Evolutionary conservation across 2,113 vertebrate species (phyloP).

Genomic region (Nibea coibor): DNA sequence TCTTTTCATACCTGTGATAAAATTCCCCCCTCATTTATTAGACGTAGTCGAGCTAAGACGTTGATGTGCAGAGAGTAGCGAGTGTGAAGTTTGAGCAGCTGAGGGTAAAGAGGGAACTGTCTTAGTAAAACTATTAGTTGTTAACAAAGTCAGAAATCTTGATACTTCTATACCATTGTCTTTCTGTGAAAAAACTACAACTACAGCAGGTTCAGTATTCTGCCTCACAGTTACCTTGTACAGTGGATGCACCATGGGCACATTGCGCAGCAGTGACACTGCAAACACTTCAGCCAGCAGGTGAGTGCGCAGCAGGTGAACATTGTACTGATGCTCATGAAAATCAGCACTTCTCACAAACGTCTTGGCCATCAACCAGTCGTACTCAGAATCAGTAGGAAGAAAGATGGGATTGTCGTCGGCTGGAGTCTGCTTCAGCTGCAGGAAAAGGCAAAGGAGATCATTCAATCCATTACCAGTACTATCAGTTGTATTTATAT

Average conservation of each 20-base stretch:
- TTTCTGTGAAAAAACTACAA: not conserved
- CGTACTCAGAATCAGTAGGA: conserved; percentile 78
- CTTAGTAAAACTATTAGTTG: not conserved
- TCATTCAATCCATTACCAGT: not conserved
- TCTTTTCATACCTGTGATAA: conserved; percentile 57
- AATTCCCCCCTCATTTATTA: conserved; percentile 59
- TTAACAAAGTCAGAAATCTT: not conserved
- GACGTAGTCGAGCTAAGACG: conserved; percentile 42
- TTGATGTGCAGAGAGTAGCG: conserved; percentile 60
- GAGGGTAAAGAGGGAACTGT: not conserved
- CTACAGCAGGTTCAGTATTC: not conserved
- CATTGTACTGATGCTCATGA: conserved; percentile 76
- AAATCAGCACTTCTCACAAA: conserved; percentile 85
- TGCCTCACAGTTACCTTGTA: conserved; percentile 77
- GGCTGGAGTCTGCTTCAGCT: conserved; percentile 74
- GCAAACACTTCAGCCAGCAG: conserved; percentile 84
- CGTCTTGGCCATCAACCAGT: conserved; percentile 84
- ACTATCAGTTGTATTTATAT: not conserved
- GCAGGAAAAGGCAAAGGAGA: not conserved
- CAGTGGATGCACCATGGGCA: conserved; percentile 84
- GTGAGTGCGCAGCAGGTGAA: conserved; percentile 84
- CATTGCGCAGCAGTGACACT: conserved; percentile 80
- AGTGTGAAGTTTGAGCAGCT: conserved; percentile 76
- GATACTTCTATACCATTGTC: not conserved
- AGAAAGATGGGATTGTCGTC: conserved; percentile 79